These are phyloP conservation scores for Lithophane semibrunnea DNA, from an alignment of 2,888 invertebrate genomes.

Conservation along the genomic window DNA sequence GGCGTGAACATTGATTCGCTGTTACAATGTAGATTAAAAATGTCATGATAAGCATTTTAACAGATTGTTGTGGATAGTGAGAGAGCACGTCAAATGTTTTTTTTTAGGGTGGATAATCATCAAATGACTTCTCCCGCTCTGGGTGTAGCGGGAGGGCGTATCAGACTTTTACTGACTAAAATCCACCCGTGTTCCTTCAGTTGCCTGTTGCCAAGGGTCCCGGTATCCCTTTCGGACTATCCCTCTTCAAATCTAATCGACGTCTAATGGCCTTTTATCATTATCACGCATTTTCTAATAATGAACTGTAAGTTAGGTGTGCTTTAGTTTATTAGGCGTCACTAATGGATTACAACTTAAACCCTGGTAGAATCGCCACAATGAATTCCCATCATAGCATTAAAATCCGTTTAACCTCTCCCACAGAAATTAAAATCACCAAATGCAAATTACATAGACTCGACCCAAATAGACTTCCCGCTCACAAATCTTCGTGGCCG, in stretches of 20 bases:
- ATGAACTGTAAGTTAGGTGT: neutral
- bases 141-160: too few species aligned
- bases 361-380: neutral
- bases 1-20: too few species aligned
- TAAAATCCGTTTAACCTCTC: constrained; percentile 44
- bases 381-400: constrained; percentile 12
- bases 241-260: too few species aligned
- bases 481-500: constrained; percentile 60
- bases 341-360: neutral
- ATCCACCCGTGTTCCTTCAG: too few species aligned
- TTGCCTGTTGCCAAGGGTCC: too few species aligned
- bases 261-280: neutral
- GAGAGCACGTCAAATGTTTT: neutral
- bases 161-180: too few species aligned
- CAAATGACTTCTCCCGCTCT: too few species aligned
- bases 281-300: neutral
- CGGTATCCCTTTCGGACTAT: too few species aligned
- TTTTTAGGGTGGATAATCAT: too few species aligned
- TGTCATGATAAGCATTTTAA: neutral
- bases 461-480: constrained; percentile 53
- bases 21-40: neutral
- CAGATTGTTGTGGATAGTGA: neutral
- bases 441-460: constrained; percentile 59
- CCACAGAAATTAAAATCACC: constrained; percentile 50
- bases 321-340: neutral